These are phyloP conservation scores for Macrosoma leucophasiata DNA, from an alignment of 2,888 invertebrate genomes.

Conservation along the genomic window DNA sequence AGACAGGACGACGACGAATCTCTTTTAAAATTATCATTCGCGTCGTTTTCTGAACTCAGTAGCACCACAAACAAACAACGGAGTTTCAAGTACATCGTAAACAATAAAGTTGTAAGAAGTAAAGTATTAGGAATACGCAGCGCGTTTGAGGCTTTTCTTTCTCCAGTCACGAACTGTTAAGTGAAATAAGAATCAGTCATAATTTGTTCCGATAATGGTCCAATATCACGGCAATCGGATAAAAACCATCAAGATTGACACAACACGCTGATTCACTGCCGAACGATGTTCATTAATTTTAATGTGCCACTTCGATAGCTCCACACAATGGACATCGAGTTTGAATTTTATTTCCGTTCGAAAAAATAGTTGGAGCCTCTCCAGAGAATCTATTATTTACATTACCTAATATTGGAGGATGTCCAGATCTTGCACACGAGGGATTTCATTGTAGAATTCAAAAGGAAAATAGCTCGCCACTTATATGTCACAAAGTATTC, in stretches of 20 bases:
- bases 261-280: constrained; percentile 4
- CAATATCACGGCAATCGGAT: constrained; percentile 14
- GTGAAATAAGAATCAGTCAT: constrained; percentile 53
- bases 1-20: constrained; percentile 33
- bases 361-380: no score
- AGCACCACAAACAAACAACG: constrained; percentile 31
- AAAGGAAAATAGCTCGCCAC: no score
- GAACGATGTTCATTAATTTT: no score
- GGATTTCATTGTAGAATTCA: no score
- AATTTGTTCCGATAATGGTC: constrained; percentile 28
- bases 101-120: constrained; percentile 41
- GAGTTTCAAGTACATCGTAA: constrained; percentile 43
- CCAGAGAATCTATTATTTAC: no score
- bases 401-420: no score
- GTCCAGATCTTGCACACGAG: no score
- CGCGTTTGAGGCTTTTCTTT: constrained; percentile 38
- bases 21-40: constrained; percentile 40
- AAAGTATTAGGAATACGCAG: constrained; percentile 45
- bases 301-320: no score
- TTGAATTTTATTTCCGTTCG: no score
- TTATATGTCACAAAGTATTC: no score
- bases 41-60: constrained; percentile 20
- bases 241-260: constrained; percentile 3
- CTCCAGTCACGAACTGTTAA: constrained; percentile 46
- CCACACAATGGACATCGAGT: no score